phyloP scores from a whole-genome alignment of 2,888 invertebrate genomes.

The Caenorhabditis angaria region DNA sequence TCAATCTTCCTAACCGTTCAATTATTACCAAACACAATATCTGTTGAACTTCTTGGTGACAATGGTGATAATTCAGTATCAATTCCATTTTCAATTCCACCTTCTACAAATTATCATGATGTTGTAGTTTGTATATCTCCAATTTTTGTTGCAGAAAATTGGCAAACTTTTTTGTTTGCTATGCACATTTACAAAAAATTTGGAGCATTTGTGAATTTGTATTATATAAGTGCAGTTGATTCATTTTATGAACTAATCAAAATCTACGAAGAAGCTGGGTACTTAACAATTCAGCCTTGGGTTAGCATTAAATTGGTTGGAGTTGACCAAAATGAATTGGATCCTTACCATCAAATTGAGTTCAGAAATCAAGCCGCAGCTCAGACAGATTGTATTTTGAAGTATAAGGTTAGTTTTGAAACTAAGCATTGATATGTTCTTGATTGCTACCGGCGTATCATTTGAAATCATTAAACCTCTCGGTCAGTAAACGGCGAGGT shows the following conservation, averaged over 20 bases:
- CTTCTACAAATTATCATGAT: constrained; percentile 16
- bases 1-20: constrained; percentile 33
- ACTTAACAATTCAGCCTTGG: no score
- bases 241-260: constrained; percentile 47
- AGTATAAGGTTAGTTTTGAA: constrained; percentile 38
- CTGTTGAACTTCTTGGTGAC: constrained; percentile 25
- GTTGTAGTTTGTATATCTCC: constrained; percentile 54
- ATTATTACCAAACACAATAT: constrained; percentile 34
- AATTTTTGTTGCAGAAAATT: constrained; percentile 51
- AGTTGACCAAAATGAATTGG: constrained; percentile 24
- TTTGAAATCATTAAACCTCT: no score
- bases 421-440: no score
- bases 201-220: constrained; percentile 49
- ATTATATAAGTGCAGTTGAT: constrained; percentile 46
- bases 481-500: no score
- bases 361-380: constrained; percentile 54
- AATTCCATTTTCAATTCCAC: constrained; percentile 42
- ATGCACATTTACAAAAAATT: constrained; percentile 52
- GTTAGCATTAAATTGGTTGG: constrained; percentile 34
- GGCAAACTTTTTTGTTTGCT: constrained; percentile 52
- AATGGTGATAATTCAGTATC: constrained; percentile 16
- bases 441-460: no score
- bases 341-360: constrained; percentile 47
- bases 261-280: constrained; percentile 46
- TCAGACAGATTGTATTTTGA: constrained; percentile 50